These are phyloP conservation scores for Solenopsis fugax DNA, from an alignment of 1,140 invertebrate genomes.

Conservation along the genomic window DNA sequence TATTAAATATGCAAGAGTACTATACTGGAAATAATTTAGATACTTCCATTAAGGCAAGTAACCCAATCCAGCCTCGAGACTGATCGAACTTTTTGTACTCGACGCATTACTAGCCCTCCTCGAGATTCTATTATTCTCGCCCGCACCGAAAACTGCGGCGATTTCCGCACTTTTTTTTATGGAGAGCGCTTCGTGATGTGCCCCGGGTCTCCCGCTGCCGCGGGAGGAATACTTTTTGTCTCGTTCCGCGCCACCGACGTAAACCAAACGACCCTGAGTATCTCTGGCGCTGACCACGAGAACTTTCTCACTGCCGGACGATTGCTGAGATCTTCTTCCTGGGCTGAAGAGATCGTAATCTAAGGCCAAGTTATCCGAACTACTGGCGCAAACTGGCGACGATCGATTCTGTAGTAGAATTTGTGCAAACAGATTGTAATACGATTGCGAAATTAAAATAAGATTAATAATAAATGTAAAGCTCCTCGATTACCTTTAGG, in stretches of 20 bases:
- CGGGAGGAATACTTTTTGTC: conserved; percentile 80
- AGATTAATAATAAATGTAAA: neutral
- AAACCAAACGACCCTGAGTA: conserved; percentile 87
- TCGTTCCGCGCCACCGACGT: conserved; percentile 86
- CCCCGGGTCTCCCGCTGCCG: conserved; percentile 73
- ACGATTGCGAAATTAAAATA: neutral
- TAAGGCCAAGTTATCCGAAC: conserved; percentile 89
- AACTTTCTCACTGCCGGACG: conserved; percentile 85
- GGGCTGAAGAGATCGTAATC: conserved; percentile 91
- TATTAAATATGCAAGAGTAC: conserved; percentile 20
- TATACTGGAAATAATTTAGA: neutral
- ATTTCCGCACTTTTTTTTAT: conserved; percentile 96
- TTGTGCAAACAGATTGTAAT: conserved; percentile 30
- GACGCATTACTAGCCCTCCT: conserved; percentile 82
- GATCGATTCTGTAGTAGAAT: conserved; percentile 74
- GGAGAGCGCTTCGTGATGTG: conserved; percentile 91
- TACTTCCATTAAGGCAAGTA: conserved; percentile 81
- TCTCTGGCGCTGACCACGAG: conserved; percentile 88
- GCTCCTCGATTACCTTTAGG: conserved; percentile 78
- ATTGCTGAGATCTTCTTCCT: conserved; percentile 83
- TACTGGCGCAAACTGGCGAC: conserved; percentile 78
- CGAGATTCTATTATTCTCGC: conserved; percentile 74
- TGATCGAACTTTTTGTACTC: conserved; percentile 83
- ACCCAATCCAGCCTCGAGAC: conserved; percentile 84
- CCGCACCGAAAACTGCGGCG: conserved; percentile 91